These are phyloP conservation scores for Premnoplex brunnescens DNA, from an alignment of 2,797 vertebrate species.

Conservation along the genomic window DNA sequence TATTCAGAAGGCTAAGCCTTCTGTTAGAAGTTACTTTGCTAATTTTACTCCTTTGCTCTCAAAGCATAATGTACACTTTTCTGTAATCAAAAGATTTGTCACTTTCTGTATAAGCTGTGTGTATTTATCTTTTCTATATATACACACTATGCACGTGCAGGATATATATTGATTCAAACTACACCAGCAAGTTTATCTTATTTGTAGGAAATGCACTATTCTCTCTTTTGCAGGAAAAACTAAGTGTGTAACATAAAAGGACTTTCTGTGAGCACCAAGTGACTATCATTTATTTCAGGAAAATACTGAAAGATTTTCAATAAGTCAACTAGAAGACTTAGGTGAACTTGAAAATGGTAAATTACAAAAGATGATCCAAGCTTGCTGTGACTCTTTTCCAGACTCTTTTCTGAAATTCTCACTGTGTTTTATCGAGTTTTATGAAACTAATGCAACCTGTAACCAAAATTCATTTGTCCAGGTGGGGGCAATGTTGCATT, in stretches of 20 bases:
- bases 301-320: background rate
- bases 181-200: background rate
- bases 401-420: background rate
- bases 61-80: background rate
- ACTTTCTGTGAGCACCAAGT: background rate
- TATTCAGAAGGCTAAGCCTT: background rate
- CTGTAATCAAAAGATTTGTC: background rate
- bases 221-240: background rate
- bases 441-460: accelerated
- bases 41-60: background rate
- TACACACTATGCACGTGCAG: background rate
- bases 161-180: background rate
- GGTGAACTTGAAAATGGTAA: background rate
- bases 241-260: background rate
- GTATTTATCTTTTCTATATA: background rate
- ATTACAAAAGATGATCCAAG: background rate
- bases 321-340: background rate
- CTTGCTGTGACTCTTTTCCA: background rate
- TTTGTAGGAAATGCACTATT: background rate
- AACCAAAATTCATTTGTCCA: constrained; percentile 42
- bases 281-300: background rate
- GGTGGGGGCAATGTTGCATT: constrained; percentile 74
- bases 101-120: background rate
- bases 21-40: background rate
- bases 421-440: background rate